Base-by-base conservation (phyloP, 2,797 vertebrate genomes). In the Phataginus tetradactyla region DNA sequence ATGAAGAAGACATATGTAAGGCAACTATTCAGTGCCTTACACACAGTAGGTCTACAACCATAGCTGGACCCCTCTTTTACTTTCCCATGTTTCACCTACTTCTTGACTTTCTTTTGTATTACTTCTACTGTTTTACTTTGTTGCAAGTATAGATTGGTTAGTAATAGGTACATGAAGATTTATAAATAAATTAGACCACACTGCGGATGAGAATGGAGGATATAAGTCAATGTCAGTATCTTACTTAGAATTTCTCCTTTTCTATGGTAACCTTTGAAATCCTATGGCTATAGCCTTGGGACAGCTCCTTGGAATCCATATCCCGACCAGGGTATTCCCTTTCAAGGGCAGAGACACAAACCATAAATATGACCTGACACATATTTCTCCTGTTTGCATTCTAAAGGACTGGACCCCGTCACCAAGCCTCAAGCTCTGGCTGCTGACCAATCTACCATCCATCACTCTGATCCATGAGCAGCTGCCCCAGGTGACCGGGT, bases 401-500 rank as follows among this genome's bases (percentile, higher is more conserved):
- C 32, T 37, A 55, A 63, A 55, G 27, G 11, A 68, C 57, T 45
- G 53, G 23, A 75, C 12, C 7, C 11, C 42, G 25, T 27, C n/a
- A n/a, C 6, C 25, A 63, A 71, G 45, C 25, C 57, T 75, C 32
- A 23, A 64, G 2, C 7, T 77, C 61, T n/a, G 53, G 32, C 25
- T 69, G 6, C 75, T 71, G 68, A 21, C n/a, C 9, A 18, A 9
- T 39, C n/a, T 34, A 37, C 9, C 14, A 37, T 23, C n/a, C 39
- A 17, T 51, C 27, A 32, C 37, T 57, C 51, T 25, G 29, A 29
- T 27, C 18, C 55, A n/a, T 29, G 5, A 61, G 57, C 39, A n/a
- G 7, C 4, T 53, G 9, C 15, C 39, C 49, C 51, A 1, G 27
- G 25, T 59, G 18, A 32, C 0, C 23, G 13, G 4, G 2, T 20